Evolutionary conservation across 2,888 invertebrate species (phyloP).

Genomic region (Tachina lurida): DNA sequence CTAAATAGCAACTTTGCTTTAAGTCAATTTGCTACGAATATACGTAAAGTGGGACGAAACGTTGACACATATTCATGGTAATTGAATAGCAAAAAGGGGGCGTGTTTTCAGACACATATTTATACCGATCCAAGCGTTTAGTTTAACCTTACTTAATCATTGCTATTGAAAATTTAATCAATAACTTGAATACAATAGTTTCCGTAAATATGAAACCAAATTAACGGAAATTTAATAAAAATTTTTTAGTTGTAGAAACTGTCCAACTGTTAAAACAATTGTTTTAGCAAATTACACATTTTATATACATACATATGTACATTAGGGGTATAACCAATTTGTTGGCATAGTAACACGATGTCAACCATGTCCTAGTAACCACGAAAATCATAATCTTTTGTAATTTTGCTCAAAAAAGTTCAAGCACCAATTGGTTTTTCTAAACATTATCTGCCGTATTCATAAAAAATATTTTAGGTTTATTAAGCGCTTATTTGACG

Average conservation of each 20-base stretch:
- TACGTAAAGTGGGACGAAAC: neutral
- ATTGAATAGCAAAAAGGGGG: neutral
- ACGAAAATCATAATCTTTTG: too few relatives aligned
- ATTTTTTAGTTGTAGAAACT: neutral
- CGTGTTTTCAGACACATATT: neutral
- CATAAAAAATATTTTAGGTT: too few relatives aligned
- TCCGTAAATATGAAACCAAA: slow-evolving; percentile 13
- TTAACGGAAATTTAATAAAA: slow-evolving; percentile 6
- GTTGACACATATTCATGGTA: neutral
- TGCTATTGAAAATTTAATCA: neutral
- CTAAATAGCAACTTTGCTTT: too few relatives aligned
- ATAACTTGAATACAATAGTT: too few relatives aligned
- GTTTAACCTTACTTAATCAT: neutral
- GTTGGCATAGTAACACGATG: too few relatives aligned
- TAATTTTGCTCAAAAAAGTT: too few relatives aligned
- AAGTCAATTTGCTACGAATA: neutral
- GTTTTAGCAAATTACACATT: slow-evolving; percentile 27
- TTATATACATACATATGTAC: neutral
- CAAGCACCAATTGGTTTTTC: too few relatives aligned
- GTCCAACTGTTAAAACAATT: slow-evolving; percentile 42
- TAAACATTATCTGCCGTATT: too few relatives aligned
- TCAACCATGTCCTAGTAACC: too few relatives aligned
- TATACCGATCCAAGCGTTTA: neutral
- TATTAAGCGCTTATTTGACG: too few relatives aligned
- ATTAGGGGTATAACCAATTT: too few relatives aligned